Evolutionary conservation across 2,888 invertebrate genomes (phyloP).

Genomic region (Lysandra bellargus): DNA sequence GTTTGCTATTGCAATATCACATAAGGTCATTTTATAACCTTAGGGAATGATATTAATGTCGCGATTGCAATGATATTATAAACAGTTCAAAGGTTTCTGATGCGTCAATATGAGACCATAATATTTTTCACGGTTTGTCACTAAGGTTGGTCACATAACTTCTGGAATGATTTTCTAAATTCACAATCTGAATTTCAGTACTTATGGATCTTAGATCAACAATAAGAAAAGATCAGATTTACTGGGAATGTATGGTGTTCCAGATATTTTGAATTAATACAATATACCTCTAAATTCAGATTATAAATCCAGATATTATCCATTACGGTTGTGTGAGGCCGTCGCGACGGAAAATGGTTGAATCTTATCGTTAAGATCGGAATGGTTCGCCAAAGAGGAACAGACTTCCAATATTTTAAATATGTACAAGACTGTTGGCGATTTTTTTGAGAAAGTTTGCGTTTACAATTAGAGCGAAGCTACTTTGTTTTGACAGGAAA

Average conservation of each 20-base stretch:
- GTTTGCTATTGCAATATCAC: neutral
- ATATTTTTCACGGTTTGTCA: neutral
- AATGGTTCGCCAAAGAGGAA: neutral
- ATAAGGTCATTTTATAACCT: constrained; percentile 6
- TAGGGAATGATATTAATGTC: neutral
- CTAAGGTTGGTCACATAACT: too few species aligned
- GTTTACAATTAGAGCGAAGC: neutral
- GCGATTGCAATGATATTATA: constrained; percentile 16
- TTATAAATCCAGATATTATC: neutral
- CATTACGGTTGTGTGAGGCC: neutral
- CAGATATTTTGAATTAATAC: neutral
- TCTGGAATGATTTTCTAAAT: too few species aligned
- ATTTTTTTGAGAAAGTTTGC: neutral
- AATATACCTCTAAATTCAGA: neutral
- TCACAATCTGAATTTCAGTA: too few species aligned
- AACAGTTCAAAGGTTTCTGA: constrained; percentile 14
- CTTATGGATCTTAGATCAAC: too few species aligned
- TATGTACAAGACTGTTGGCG: neutral
- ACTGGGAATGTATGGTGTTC: neutral
- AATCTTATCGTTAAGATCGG: neutral
- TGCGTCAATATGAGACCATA: constrained; percentile 4
- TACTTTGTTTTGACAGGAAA: too few species aligned
- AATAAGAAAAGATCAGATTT: too few species aligned
- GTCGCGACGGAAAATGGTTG: neutral
- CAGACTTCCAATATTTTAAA: neutral